A percentile compares a stretch with the other conserved stretches of the same genome.
phyloP scores from a whole-genome alignment of 2,113 vertebrate genomes.

The Sinocyclocheilus anshuiensis region DNA sequence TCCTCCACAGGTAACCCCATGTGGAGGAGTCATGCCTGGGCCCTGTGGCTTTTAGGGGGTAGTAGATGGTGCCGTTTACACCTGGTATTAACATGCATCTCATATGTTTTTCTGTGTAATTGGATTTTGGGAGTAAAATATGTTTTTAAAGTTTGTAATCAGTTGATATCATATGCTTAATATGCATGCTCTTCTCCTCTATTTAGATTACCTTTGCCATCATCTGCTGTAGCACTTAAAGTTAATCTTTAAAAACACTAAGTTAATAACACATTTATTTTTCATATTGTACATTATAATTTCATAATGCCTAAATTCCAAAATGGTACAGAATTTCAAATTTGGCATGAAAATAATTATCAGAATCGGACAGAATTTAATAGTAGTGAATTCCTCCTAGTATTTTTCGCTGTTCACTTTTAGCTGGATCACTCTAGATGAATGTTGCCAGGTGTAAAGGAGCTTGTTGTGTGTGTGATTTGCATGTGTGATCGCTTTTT shows the following conservation, averaged over 20 bases:
- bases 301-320: too few relatives aligned
- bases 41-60: background rate
- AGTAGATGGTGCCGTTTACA: background rate
- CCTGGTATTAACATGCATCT: slow-evolving; percentile 27
- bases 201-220: too few relatives aligned
- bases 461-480: slow-evolving; percentile 1
- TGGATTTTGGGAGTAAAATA: background rate
- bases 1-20: slow-evolving; percentile 88
- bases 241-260: too few relatives aligned
- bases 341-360: background rate
- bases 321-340: background rate
- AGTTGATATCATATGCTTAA: background rate
- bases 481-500: slow-evolving; percentile 38
- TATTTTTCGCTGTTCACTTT: background rate
- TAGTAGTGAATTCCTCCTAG: background rate
- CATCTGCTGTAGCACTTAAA: too few relatives aligned
- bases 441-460: slow-evolving; percentile 4
- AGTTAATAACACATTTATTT: background rate
- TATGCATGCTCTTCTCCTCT: background rate
- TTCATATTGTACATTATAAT: too few relatives aligned
- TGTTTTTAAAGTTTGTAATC: background rate
- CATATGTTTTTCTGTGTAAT: background rate
- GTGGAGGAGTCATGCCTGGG: slow-evolving; percentile 54
- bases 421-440: background rate
- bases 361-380: background rate